Evolutionary conservation across 2,797 vertebrate genomes (phyloP), one percentile per base, ranked within the genome.

Genomic region (Xerus rutilus): DNA sequence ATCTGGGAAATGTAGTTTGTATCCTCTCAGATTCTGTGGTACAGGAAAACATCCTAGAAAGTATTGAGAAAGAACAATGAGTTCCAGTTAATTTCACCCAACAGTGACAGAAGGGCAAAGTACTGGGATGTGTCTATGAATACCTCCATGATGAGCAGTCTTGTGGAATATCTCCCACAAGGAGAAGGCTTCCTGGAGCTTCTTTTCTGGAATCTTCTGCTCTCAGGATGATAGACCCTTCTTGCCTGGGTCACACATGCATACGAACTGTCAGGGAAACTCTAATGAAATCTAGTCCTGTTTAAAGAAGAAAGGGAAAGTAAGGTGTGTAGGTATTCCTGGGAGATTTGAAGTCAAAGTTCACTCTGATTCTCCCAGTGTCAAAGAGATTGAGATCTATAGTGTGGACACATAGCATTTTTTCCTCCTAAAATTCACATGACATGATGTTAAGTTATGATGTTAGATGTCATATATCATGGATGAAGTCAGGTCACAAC

Each of bases 131-230:
- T 52, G 39, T 57, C 5, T 0, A 35, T 10, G 39, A 15, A 1
- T 6, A 7, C 21, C 9, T 6, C 5, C 0, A 4, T 0, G 0
- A 18, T 7, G 30, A 30, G 59, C 28, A 45, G 20, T 76, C 62
- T 13, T 8, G 45, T 5, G 21, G 64, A 57, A 1, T 32, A 25
- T 70, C 70, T 62, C 21, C 14, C 54, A 3, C 1, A 12, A 32
- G 18, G 10, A 59, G 30, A 57, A 54, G 30, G 49, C 23, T 65
- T 83, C 18, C 43, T 45, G 7, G 43, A 18, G 25, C 72, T 93
- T 39, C 18, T 84, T 70, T 39, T 39, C 1, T 23, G 32, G 23
- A 64, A 82, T 23, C n/a, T 82, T 62, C 65, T 93, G 32, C 6
- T 10, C 23, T 52, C 17, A 32, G 28, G 69, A 39, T 47, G 52